A percentile compares a stretch with the other conserved stretches of the same genome.
Conservation (phyloP, 2,888 invertebrate species). For the Cyclophora albipunctata region DNA sequence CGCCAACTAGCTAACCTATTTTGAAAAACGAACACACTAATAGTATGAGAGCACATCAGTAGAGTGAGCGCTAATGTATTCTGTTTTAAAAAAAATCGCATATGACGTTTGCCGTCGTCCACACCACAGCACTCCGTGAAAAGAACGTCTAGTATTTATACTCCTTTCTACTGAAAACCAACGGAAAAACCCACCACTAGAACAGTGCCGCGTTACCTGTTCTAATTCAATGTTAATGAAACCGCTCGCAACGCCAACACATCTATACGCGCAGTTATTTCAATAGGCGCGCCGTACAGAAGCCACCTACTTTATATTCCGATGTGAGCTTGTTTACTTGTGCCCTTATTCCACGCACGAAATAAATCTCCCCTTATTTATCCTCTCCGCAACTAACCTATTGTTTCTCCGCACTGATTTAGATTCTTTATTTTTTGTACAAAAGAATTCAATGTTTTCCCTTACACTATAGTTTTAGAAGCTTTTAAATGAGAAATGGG, state of each 20-base stretch:
- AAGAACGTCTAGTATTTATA: too few species aligned
- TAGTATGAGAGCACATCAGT: too few species aligned
- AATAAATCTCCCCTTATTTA: slow-evolving; percentile 56
- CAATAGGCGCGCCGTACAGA: background rate
- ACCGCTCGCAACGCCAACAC: slow-evolving; percentile 1
- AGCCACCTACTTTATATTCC: slow-evolving; percentile 40
- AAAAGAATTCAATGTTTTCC: background rate
- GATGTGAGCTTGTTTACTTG: slow-evolving; percentile 30
- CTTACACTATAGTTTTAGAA: background rate
- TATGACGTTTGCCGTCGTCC: too few species aligned
- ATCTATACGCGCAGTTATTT: too few species aligned
- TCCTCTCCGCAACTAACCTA: slow-evolving; percentile 46
- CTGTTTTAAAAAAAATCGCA: too few species aligned
- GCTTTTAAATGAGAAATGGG: background rate
- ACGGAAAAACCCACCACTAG: too few species aligned
- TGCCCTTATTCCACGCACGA: slow-evolving; percentile 48
- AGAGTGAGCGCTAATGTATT: too few species aligned
- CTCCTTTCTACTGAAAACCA: too few species aligned
- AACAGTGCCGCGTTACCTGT: too few species aligned
- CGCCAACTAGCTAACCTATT: too few species aligned
- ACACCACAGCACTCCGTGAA: too few species aligned
- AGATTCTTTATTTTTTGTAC: slow-evolving; percentile 21
- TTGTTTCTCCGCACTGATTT: slow-evolving; percentile 44
- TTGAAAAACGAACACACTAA: too few species aligned
- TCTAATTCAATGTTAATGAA: background rate